Base-by-base conservation (phyloP, 2,888 invertebrate species). In the Lochmaea crataegi region DNA sequence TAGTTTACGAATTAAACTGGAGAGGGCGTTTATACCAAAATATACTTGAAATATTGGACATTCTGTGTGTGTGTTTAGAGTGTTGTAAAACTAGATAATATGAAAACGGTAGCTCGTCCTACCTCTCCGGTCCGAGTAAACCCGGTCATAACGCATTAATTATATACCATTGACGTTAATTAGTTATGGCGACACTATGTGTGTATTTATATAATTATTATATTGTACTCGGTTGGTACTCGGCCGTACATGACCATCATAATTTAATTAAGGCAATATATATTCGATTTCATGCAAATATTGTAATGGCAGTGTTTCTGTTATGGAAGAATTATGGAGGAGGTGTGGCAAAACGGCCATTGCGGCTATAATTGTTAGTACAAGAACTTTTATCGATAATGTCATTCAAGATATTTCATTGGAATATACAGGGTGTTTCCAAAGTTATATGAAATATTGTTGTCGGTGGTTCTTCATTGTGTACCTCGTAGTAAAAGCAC, bases 141-240 rank as follows among this genome's bases (percentile, higher is more conserved):
- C 81, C 80, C 81, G 82, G 80, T 80, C 82, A 81, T 79, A 75
- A 78, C 80, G 80, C 84, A 85, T 85, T 83, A 84, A 85, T 85
- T 83, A 84, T 82, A 81, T 81, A 82, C 80, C 83, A 84, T 85
- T 84, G 85, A 85, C 84, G 84, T 84, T 85, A 85, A 85, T 85
- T 85, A 85, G 84, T 82, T 81, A 83, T 83, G 82, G 83, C 83
- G 84, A 84, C 84, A 83, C 83, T 84, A 83, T 83, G 83, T 83
- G 82, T 83, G 84, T 84, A 84, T 85, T 85, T 84, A 85, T 85
- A 84, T 85, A 84, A 85, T 85, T 85, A 85, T 85, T 83, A 85
- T 84, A 84, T 85, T 84, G 83, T 84, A 81, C 82, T 82, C 81
- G 79, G 79, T 51, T 11, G 41, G 61, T 61, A 61, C 32, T 38